Percentiles rank a stretch among this genome's conserved stretches.
phyloP scores from a whole-genome alignment of 2,797 vertebrate species.

The Arrhamphus sclerolepis region DNA sequence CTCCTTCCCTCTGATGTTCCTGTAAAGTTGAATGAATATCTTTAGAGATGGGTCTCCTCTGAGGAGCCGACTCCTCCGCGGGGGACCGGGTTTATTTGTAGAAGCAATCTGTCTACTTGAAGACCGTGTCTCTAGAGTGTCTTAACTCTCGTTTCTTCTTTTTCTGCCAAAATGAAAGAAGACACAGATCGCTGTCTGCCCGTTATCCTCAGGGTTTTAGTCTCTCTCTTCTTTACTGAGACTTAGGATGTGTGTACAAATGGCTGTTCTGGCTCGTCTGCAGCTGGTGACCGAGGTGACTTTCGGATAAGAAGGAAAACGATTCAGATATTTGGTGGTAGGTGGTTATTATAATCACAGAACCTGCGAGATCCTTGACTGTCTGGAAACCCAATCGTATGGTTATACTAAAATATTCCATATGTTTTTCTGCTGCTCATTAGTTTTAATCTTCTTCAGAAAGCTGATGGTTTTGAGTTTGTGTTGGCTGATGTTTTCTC shows the following conservation, averaged over 20 bases:
- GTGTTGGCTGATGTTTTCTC: too few species aligned
- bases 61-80: constrained; percentile 51
- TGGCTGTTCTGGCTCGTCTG: constrained; percentile 38
- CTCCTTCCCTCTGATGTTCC: constrained; percentile 48
- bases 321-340: background rate
- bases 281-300: background rate
- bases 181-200: constrained; percentile 49
- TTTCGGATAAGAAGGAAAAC: background rate
- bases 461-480: too few species aligned
- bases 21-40: constrained; percentile 52
- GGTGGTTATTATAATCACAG: background rate
- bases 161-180: constrained; percentile 54
- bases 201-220: constrained; percentile 55
- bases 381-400: too few species aligned
- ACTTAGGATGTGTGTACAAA: constrained; percentile 16
- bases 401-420: too few species aligned
- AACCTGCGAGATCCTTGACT: too few species aligned
- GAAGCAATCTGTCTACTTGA: constrained; percentile 67
- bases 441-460: too few species aligned
- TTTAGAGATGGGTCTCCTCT: constrained; percentile 49
- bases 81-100: constrained; percentile 64
- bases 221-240: constrained; percentile 47
- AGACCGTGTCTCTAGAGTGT: constrained; percentile 65
- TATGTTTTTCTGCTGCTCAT: too few species aligned
- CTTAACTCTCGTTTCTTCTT: constrained; percentile 62